Evolutionary conservation across 2,113 vertebrate species (phyloP).

Genomic region (Sceloporus undulatus): DNA sequence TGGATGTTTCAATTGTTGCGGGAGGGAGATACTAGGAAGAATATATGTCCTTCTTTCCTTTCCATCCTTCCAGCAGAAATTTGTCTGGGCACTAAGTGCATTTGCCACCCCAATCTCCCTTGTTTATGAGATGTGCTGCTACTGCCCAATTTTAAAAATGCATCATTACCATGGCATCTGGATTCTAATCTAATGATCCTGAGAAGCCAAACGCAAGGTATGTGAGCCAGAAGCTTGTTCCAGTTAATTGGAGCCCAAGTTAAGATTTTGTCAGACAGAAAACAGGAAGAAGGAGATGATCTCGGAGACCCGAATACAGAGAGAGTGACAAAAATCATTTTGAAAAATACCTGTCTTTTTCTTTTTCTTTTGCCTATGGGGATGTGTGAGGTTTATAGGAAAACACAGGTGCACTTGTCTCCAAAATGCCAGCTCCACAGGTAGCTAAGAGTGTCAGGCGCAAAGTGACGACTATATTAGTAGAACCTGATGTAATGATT

Average conservation of each 20-base stretch:
- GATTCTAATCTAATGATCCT: not conserved
- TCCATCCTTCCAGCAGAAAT: not conserved
- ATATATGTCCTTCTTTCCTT: not conserved
- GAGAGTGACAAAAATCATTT: not conserved
- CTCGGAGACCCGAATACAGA: not conserved
- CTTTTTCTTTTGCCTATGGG: not conserved
- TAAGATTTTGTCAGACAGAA: not conserved
- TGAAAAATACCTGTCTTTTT: not conserved
- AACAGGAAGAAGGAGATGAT: not conserved
- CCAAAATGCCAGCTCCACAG: not conserved
- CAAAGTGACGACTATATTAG: conserved; percentile 25
- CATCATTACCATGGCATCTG: not conserved
- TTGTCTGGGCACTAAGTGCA: not conserved
- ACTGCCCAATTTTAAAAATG: too few species aligned
- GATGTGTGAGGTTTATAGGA: conserved; percentile 2
- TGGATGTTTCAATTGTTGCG: not conserved
- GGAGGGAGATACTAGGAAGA: not conserved
- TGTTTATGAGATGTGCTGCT: not conserved
- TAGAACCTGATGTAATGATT: not conserved
- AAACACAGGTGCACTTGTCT: not conserved
- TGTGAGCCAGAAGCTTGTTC: not conserved
- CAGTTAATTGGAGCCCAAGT: conserved; percentile 1
- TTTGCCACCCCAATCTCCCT: not conserved
- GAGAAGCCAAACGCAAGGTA: not conserved
- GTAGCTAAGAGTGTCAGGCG: conserved; percentile 18